Conservation (phyloP, 2,113 vertebrate genomes). For the Synodontis membranacea region DNA sequence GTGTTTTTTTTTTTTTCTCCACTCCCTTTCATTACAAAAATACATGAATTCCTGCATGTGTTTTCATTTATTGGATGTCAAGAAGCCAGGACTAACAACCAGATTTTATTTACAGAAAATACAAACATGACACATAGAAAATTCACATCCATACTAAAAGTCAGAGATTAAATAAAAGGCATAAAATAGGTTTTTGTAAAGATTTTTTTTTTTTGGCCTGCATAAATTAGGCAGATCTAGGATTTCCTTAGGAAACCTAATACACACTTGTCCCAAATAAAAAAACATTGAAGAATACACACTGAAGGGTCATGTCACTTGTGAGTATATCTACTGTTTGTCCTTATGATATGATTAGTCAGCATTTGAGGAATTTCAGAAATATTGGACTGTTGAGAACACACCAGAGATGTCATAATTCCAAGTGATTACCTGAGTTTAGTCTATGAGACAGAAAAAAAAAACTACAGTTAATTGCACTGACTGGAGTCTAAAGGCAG, state of each 20-base stretch:
- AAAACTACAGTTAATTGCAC: background rate
- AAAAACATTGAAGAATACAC: background rate
- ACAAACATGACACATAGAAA: background rate
- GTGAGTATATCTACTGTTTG: background rate
- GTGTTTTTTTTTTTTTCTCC: background rate
- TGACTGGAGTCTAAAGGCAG: slow-evolving; percentile 43
- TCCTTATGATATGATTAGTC: background rate
- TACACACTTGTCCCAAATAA: background rate
- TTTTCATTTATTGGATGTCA: background rate
- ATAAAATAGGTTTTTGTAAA: background rate
- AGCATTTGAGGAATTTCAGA: background rate
- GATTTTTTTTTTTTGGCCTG: background rate
- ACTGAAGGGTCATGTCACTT: too few species aligned
- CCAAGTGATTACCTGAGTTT: background rate
- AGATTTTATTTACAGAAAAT: background rate
- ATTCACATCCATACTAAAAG: background rate
- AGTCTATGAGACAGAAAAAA: background rate
- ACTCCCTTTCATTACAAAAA: background rate
- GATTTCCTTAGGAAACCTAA: slow-evolving; percentile 11
- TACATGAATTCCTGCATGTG: background rate
- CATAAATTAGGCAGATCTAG: slow-evolving; percentile 10
- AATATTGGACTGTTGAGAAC: background rate
- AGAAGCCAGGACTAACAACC: background rate
- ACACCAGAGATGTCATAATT: background rate
- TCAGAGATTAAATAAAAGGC: slow-evolving; percentile 3